Conservation (phyloP, 2,797 vertebrate genomes). For the Cyprinodon diabolis region DNA sequence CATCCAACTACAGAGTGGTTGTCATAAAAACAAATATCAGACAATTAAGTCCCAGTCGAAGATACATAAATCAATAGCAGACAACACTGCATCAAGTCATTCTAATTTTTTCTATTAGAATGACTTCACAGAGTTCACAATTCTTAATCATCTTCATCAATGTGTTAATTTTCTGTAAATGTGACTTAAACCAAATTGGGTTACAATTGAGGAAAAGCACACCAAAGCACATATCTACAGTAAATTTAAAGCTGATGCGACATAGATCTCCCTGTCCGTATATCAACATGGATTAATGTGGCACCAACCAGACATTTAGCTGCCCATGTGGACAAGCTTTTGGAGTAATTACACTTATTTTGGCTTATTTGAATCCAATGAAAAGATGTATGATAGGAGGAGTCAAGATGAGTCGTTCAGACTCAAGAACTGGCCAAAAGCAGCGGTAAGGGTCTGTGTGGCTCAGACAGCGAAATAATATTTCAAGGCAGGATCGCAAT, state of each 20-base stretch:
- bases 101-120: neutral
- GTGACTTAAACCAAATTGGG: neutral
- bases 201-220: neutral
- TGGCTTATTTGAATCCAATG: neutral
- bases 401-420: neutral
- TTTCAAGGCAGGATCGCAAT: too few species aligned
- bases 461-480: too few species aligned
- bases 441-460: too few species aligned
- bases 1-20: slow-evolving; percentile 57
- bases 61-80: slow-evolving; percentile 68
- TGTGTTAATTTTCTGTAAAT: neutral
- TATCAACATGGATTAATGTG: neutral
- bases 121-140: neutral
- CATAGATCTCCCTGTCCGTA: neutral
- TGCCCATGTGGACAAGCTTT: neutral
- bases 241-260: neutral
- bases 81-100: slow-evolving; percentile 20
- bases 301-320: neutral
- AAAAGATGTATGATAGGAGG: neutral
- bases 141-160: neutral
- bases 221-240: neutral
- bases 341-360: neutral
- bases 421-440: too few species aligned
- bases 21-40: slow-evolving; percentile 68
- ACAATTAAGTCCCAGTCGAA: slow-evolving; percentile 66